Percentiles rank a stretch among this genome's conserved stretches.
phyloP scores from a whole-genome alignment of 2,797 vertebrate genomes.

The Cuculus canorus region DNA sequence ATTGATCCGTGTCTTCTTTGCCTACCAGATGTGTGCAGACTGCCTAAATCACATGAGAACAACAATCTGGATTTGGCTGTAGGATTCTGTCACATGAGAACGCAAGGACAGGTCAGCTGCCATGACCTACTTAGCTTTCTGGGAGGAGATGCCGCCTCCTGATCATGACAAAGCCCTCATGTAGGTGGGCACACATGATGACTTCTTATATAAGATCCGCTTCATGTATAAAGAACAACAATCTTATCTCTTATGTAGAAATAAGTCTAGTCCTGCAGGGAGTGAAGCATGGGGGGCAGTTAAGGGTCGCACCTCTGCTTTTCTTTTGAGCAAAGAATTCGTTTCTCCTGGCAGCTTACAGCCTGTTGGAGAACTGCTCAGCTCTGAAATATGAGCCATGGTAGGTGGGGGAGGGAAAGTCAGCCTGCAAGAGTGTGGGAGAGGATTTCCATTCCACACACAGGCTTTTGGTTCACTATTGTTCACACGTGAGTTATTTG shows the following conservation, averaged over 20 bases:
- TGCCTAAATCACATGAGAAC: neutral
- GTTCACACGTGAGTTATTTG: neutral
- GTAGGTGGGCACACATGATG: neutral
- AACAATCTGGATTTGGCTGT: neutral
- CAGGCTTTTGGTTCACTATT: neutral
- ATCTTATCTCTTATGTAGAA: neutral
- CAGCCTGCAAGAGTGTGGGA: conserved; percentile 2
- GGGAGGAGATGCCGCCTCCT: neutral
- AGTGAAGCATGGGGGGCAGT: neutral
- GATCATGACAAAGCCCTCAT: rapidly evolving
- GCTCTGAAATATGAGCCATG: conserved; percentile 49
- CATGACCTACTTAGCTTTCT: neutral
- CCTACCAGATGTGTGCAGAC: neutral
- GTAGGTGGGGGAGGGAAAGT: conserved; percentile 16
- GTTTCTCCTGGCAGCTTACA: conserved; percentile 7
- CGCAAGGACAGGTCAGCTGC: neutral
- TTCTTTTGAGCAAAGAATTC: conserved; percentile 7
- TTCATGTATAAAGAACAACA: neutral
- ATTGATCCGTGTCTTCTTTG: neutral
- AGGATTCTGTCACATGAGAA: neutral
- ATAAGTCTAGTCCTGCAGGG: neutral
- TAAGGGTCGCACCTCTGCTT: neutral
- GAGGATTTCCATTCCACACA: conserved; percentile 43
- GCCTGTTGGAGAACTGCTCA: neutral
- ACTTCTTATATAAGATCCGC: neutral